phyloP scores from a whole-genome alignment of 2,888 invertebrate species.

The Omphaloscelis lunosa region DNA sequence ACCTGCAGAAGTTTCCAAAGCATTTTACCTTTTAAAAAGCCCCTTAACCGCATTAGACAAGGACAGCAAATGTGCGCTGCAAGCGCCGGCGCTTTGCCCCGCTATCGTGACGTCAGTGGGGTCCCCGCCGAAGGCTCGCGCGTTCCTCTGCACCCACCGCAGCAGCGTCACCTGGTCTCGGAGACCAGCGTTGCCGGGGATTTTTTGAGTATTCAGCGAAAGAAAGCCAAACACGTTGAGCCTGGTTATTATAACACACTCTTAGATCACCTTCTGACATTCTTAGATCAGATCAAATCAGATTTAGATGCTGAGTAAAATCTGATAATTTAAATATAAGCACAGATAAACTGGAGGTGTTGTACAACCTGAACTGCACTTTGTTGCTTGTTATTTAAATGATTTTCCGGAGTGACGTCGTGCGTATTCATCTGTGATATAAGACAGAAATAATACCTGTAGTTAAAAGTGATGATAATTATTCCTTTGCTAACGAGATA shows the following conservation, averaged over 20 bases:
- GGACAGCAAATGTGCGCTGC: conserved; percentile 66
- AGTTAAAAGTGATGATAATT: conserved; percentile 76
- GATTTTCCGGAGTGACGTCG: too few species aligned
- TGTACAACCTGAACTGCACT: too few species aligned
- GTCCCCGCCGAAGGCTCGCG: conserved; percentile 69
- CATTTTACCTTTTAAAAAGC: conserved; percentile 69
- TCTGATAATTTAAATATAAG: not conserved
- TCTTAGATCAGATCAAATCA: too few species aligned
- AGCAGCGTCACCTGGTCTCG: conserved; percentile 70
- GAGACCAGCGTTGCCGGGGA: conserved; percentile 76
- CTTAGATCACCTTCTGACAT: not conserved
- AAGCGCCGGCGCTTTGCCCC: conserved; percentile 70
- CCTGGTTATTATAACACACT: conserved; percentile 42
- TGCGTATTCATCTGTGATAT: too few species aligned
- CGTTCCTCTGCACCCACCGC: conserved; percentile 73
- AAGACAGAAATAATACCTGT: conserved; percentile 63
- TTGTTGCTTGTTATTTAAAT: too few species aligned
- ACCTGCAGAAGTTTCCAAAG: not conserved
- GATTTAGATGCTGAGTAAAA: too few species aligned
- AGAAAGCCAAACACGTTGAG: conserved; percentile 76
- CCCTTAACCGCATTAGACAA: conserved; percentile 65
- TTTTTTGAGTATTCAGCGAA: conserved; percentile 67
- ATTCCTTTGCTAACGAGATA: conserved; percentile 71
- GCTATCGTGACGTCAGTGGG: conserved; percentile 68
- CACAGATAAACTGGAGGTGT: too few species aligned